Evolutionary conservation across 2,113 vertebrate species (phyloP), one percentile per base, ranked within the genome.

Genomic region (Pholis gunnellus): DNA sequence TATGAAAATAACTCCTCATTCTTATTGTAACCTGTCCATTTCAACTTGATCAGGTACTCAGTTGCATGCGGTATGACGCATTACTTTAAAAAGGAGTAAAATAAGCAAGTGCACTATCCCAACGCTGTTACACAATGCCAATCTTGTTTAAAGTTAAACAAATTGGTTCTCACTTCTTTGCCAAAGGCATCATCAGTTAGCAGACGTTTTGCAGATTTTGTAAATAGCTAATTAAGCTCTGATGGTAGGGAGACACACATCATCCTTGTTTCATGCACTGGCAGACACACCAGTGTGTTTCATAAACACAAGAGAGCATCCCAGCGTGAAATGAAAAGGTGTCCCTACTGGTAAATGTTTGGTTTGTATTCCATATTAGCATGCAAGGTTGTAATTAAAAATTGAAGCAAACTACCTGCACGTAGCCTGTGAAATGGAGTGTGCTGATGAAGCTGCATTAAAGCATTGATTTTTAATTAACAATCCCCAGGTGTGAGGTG

Each of bases 341-440:
- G 87, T 88, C 89, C 88, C 89, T 88, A 60, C 84, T 88, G 91
- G 91, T 92, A 94, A 93, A 94, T 91, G 92, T 95, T 95, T 92
- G 91, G 82, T 94, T 95, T 93, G 85, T 90, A 83, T 90, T 89
- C 78, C 68, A 83, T 87, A 94, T 93, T 93, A 95, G 93, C 92
- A 93, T 94, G 90, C 90, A 90, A 86, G 87, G 88, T 27, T 85
- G 89, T 92, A 95, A 95, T 94, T 94, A 95, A 92, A 94, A 93
- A 91, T 81, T 67, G 73, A 92, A 91, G 79, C 83, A 84, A 88
- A 90, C 90, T 84, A 85, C 84, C 66, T 84, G 85, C 87, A 65
- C 54, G 46, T 85, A 85, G 72, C 66, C 64, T 83, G 90, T 90
- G 90, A 93, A 92, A 93, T 87, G 81, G 83, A 82, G 83, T 89